phyloP scores from a whole-genome alignment of 2,113 vertebrate species.

The Spheniscus mendiculus region DNA sequence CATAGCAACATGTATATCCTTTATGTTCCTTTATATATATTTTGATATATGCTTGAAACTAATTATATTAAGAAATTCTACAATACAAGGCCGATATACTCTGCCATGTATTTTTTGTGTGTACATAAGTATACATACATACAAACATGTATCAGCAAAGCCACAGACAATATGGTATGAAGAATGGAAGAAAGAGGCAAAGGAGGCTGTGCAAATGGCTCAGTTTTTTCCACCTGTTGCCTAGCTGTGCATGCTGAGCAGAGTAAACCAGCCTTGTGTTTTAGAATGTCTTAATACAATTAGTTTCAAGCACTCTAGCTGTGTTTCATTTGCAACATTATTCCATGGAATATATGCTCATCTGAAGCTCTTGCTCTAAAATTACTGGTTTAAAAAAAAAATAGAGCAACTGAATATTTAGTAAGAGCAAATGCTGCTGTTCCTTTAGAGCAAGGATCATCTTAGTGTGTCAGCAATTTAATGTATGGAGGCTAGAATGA shows the following conservation, averaged over 20 bases:
- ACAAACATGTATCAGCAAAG: background rate
- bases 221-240: background rate
- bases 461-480: background rate
- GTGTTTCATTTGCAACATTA: background rate
- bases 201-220: background rate
- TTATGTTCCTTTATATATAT: background rate
- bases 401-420: background rate
- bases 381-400: background rate
- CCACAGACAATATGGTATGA: background rate
- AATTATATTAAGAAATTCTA: background rate
- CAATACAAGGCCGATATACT: background rate
- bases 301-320: background rate
- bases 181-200: background rate
- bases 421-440: background rate
- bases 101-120: background rate
- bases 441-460: background rate
- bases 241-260: background rate
- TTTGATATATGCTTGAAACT: background rate
- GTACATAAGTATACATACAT: background rate
- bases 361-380: background rate
- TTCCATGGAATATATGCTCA: background rate
- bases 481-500: background rate
- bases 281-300: background rate
- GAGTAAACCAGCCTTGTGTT: background rate
- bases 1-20: background rate